These are phyloP conservation scores for Micromesistius poutassou DNA, from an alignment of 2,797 vertebrate genomes.

Conservation along the genomic window DNA sequence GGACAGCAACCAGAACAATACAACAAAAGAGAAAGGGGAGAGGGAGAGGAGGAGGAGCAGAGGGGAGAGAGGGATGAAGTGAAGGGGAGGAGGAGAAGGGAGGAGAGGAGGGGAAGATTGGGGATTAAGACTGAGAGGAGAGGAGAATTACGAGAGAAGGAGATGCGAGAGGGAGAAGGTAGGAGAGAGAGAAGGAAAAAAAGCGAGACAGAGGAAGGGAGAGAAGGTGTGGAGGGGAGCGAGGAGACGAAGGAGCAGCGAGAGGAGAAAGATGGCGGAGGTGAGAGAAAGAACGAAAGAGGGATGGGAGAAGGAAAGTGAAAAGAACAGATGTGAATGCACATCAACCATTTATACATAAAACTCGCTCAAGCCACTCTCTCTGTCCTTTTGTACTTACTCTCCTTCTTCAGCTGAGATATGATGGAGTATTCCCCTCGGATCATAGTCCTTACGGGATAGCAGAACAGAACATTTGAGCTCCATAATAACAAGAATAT, in stretches of 20 bases:
- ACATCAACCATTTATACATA: no score
- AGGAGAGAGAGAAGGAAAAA: no score
- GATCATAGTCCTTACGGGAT: slow-evolving; percentile 86
- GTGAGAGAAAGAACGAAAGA: background rate
- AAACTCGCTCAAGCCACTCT: background rate
- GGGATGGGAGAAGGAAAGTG: background rate
- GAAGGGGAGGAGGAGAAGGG: background rate
- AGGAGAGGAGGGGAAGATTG: background rate
- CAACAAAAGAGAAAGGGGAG: background rate
- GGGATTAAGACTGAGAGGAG: background rate
- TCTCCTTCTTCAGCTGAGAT: slow-evolving; percentile 84
- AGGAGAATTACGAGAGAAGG: background rate
- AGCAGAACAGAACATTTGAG: background rate
- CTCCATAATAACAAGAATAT: background rate
- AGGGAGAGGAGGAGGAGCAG: background rate
- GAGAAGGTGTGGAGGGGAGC: background rate
- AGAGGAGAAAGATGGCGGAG: background rate
- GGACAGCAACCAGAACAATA: background rate
- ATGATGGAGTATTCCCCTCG: slow-evolving; percentile 96
- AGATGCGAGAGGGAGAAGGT: background rate
- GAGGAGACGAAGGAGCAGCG: background rate
- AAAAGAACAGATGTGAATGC: no score
- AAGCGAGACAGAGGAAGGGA: background rate
- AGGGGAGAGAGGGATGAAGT: background rate
- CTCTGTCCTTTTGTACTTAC: slow-evolving; percentile 72